Conservation (phyloP, 2,888 invertebrate genomes). For the Diaphora mendica region DNA sequence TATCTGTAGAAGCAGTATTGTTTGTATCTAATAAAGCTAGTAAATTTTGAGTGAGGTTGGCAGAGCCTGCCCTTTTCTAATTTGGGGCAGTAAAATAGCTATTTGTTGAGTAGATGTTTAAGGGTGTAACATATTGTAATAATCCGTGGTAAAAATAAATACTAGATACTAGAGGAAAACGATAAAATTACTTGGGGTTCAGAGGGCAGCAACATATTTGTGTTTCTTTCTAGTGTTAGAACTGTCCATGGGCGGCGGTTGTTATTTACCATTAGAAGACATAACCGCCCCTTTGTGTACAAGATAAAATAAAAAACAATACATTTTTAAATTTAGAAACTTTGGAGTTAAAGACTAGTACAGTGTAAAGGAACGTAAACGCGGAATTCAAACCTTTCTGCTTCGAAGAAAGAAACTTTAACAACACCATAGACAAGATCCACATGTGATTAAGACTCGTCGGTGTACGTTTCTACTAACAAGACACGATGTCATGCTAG, state of each 20-base stretch:
- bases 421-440: slow-evolving; percentile 1
- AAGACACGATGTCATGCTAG: slow-evolving; percentile 32
- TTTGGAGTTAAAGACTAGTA: neutral
- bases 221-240: neutral
- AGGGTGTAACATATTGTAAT: no score
- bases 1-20: slow-evolving; percentile 6
- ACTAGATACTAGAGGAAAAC: no score
- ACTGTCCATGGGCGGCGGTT: neutral
- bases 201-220: neutral
- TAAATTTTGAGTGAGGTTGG: neutral
- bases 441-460: slow-evolving; percentile 30
- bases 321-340: neutral
- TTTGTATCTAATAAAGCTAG: neutral
- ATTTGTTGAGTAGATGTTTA: no score
- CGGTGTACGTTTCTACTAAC: slow-evolving; percentile 8
- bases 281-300: neutral
- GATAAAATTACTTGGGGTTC: neutral
- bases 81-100: neutral
- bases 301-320: neutral
- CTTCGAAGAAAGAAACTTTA: neutral
- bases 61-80: neutral
- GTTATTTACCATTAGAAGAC: neutral
- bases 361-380: neutral
- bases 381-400: neutral
- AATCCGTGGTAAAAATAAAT: no score